Base-by-base conservation (phyloP, 2,888 invertebrate genomes). In the Horisme vitalbata region DNA sequence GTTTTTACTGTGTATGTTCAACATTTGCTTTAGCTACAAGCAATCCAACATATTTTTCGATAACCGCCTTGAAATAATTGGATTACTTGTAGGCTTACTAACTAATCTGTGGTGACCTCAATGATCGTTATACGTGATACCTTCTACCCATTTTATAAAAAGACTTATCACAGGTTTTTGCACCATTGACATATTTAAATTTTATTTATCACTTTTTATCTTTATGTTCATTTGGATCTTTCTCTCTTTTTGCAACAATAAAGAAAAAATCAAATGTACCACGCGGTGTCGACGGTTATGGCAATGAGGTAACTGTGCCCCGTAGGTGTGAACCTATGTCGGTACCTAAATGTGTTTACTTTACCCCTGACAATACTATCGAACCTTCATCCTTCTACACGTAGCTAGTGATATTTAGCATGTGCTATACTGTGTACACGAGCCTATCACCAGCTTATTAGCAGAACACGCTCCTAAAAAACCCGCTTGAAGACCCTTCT, bases 251-350 rank as follows among this genome's bases (percentile, higher is more conserved):
- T 91, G 91, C 90, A 90, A 90, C 91, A 75, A 83, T 87, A 87
- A 91, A 93, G 93, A 92, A 93, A 93, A 93, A 96, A 96, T 93
- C 96, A 96, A 94, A 96, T 96, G 96, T 96, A 96, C 94, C 96
- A 96, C 93, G 96, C 96, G 85, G 96, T 97, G 84, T 96, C 96
- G 70, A 95, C 96, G 88, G 96, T 97, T 86, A 96, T 96, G 91
- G 95, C 96, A 77, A 94, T 96, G 95, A 95, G 95, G 95, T 95
- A 95, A 94, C 66, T 78, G 72, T 76, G 76, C 79, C 87, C 84
- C 65, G 75, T 89, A 87, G 84, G 85, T 83, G 78, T 84, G 75
- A 72, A 67, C 72, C 76, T 76, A 70, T 77, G 70, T 75, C 71
- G 71, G 71, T 75, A 62, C 54, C 52, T 56, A 46, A 67, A 69